phyloP scores from a whole-genome alignment of 2,797 vertebrate genomes.

The Garrulus glandarius region DNA sequence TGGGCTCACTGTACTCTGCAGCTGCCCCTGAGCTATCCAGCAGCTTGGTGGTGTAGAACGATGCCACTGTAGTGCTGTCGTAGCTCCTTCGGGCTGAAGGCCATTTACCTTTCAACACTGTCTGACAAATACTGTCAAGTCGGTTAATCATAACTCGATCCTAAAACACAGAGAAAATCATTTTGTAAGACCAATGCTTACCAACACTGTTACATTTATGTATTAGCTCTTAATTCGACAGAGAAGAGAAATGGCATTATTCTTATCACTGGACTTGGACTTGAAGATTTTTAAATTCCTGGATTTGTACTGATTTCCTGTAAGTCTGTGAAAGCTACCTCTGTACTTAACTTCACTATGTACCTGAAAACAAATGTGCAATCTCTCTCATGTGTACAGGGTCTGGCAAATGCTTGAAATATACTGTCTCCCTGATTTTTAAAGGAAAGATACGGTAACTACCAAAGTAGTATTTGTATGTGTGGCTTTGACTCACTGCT shows the following conservation, averaged over 20 bases:
- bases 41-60: constrained; percentile 98
- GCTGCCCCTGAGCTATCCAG: constrained; percentile 84
- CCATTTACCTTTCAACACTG: constrained; percentile 97
- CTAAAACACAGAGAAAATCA: constrained; percentile 60
- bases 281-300: not conserved
- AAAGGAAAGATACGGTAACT: not conserved
- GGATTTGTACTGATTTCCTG: not conserved
- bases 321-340: not conserved
- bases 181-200: not conserved
- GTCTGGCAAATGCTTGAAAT: not conserved
- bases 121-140: constrained; percentile 97
- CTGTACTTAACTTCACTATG: not conserved
- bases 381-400: not conserved
- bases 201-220: not conserved
- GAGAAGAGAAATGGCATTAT: not conserved
- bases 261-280: not conserved
- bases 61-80: constrained; percentile 86
- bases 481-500: not conserved
- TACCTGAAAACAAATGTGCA: not conserved
- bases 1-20: constrained; percentile 73
- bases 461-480: not conserved
- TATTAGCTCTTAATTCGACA: not conserved
- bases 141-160: constrained; percentile 98
- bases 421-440: not conserved
- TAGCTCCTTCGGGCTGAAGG: constrained; percentile 87